These are phyloP conservation scores for Hofmannophila pseudospretella DNA, from an alignment of 2,888 invertebrate species.

Conservation along the genomic window DNA sequence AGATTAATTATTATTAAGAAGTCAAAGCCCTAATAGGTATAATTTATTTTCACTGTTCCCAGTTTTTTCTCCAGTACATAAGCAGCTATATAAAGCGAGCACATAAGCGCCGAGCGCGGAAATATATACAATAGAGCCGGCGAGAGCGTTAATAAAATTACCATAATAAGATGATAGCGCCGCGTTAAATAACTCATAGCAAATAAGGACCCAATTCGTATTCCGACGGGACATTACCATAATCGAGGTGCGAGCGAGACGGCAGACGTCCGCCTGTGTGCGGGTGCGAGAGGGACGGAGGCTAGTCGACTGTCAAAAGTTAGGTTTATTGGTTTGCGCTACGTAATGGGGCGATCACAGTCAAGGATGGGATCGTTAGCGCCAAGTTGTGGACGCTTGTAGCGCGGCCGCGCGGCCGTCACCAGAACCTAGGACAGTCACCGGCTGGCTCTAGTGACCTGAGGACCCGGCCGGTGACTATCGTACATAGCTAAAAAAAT, in stretches of 20 bases:
- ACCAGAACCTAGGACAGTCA: too few species aligned
- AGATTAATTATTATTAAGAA: too few species aligned
- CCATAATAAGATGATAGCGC: constrained; percentile 48
- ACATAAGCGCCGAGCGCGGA: neutral
- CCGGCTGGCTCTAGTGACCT: too few species aligned
- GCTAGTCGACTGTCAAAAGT: constrained; percentile 30
- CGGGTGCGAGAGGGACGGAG: constrained; percentile 23
- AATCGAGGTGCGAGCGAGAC: constrained; percentile 39
- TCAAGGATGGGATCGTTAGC: neutral
- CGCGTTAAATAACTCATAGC: constrained; percentile 65
- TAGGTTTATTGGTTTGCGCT: constrained; percentile 54
- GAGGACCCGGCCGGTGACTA: too few species aligned
- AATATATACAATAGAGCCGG: neutral
- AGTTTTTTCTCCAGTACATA: too few species aligned
- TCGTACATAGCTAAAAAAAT: too few species aligned
- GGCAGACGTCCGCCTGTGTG: constrained; percentile 13
- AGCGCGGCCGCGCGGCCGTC: too few species aligned
- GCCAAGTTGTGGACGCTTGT: too few species aligned
- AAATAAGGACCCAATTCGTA: constrained; percentile 71
- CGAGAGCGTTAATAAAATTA: constrained; percentile 42
- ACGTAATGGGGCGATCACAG: constrained; percentile 24
- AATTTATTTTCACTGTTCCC: too few species aligned
- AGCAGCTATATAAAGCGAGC: neutral
- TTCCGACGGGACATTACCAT: constrained; percentile 63
- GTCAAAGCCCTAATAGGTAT: too few species aligned